Conservation (phyloP, 2,113 vertebrate genomes). For the Sander lucioperca region DNA sequence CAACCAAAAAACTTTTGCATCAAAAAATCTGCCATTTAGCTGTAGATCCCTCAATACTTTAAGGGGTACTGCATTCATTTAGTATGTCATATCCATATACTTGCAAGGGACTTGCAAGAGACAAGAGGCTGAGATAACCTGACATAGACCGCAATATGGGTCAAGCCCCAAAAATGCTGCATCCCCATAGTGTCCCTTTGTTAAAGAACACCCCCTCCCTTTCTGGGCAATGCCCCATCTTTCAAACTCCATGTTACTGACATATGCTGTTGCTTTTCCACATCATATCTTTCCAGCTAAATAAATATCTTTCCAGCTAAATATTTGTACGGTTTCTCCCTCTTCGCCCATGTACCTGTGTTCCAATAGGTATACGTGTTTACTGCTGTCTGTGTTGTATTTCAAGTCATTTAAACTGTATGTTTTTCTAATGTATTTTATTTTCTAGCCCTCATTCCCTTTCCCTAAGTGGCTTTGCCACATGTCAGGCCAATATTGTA, state of each 20-base stretch:
- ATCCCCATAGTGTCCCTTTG: neutral
- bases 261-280: no score
- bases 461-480: no score
- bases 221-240: neutral
- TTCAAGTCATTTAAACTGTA: no score
- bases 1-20: neutral
- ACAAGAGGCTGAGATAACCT: neutral
- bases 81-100: neutral
- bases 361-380: no score
- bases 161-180: neutral
- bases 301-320: no score
- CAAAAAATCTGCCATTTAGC: conserved; percentile 12
- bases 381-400: no score
- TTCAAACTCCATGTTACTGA: neutral
- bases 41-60: neutral
- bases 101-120: neutral
- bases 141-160: neutral
- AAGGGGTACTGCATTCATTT: neutral
- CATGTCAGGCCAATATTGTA: no score
- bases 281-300: no score
- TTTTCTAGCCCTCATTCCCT: no score
- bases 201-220: neutral
- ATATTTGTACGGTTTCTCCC: no score
- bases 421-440: no score
- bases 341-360: no score